Conservation (phyloP, 2,113 vertebrate genomes). For the Chloropsis hardwickii region DNA sequence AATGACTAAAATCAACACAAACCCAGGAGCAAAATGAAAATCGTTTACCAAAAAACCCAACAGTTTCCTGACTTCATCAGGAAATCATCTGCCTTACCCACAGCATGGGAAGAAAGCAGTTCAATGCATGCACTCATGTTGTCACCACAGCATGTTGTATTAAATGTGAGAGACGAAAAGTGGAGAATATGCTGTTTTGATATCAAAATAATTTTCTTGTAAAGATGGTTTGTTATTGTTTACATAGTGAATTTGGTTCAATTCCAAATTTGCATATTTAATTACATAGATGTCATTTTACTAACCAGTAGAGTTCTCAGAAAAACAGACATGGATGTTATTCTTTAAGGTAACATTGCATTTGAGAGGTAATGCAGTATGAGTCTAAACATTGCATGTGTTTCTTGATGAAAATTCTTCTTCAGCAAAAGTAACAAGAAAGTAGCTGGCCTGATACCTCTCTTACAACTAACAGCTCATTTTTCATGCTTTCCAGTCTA, state of each 20-base stretch:
- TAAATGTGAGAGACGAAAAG: neutral
- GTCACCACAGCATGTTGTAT: neutral
- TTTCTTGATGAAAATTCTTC: neutral
- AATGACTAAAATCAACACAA: neutral
- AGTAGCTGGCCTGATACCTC: accelerated
- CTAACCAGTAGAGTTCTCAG: neutral
- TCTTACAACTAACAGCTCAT: neutral
- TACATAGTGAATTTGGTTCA: neutral
- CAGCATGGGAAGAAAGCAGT: neutral
- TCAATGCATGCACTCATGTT: neutral
- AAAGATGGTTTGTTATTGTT: neutral
- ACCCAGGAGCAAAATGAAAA: neutral
- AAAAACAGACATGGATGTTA: neutral
- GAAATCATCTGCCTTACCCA: neutral
- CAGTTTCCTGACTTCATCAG: neutral
- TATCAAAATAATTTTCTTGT: neutral
- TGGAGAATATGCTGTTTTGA: accelerated
- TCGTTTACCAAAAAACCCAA: neutral
- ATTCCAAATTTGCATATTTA: neutral
- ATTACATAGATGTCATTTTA: neutral
- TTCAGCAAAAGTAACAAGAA: neutral
- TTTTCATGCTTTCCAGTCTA: neutral
- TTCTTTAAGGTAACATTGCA: neutral
- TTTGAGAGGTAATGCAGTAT: neutral
- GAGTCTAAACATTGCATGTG: neutral